Base-by-base conservation (phyloP, 2,113 vertebrate species). In the Poecile atricapillus region DNA sequence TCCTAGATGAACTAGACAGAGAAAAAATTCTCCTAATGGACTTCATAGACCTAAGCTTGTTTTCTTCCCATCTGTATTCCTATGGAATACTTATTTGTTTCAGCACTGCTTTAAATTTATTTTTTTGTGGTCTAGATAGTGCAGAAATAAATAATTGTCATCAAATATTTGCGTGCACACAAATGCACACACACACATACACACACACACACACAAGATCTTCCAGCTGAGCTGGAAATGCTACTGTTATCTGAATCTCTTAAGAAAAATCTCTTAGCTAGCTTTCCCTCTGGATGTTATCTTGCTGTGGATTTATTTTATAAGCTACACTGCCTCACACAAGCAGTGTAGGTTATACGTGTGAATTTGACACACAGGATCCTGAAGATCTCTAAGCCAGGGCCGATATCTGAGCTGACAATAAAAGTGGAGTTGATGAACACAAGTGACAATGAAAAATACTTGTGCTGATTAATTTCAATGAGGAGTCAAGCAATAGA, bases 151-250 rank as follows among this genome's bases (percentile, higher is more conserved):
- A 43, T 16, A 74, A 55, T n/a, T 2, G 0, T 4, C 15, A 50
- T 60, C 9, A 47, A 60, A 79, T 79, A 1, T 55, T 83, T 7
- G 1, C 0, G 0, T 35, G 3, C 3, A 18, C 22, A 33, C 1
- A 5, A 17, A 59, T 33, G 21, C 12, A 7, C 4, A 47, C 3
- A 50, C 5, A 50, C 12, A 39, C 28, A 41, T 10, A 35, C 5
- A 62, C 3, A 23, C 4, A 21, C 1, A 76, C 7, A 35, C 4
- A 43, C 15, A 25, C 6, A 35, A 0, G 2, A 19, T 9, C 22
- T 77, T 53, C 31, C 68, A 87, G 41, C 4, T 52, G 27, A 83
- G 65, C 18, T 81, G 20, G 7, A 43, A 90, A 62, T n/a, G 9
- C 2, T 77, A 30, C 17, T 16, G 15, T 33, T 43, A 52, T 43